These are phyloP conservation scores for Protobothrops flavoviridis DNA, from an alignment of 2,113 vertebrate species.

Conservation along the genomic window DNA sequence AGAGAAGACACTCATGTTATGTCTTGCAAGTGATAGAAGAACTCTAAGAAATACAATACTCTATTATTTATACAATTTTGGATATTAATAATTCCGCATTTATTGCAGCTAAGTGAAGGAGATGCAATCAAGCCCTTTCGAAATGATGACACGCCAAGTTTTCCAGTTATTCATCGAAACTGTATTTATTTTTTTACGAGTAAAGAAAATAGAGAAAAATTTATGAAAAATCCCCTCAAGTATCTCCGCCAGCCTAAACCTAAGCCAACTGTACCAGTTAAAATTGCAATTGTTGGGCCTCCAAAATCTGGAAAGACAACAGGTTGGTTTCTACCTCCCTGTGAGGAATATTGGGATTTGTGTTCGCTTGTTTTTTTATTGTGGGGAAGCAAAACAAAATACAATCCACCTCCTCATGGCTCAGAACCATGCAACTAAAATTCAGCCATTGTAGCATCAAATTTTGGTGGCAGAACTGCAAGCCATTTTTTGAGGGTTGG, in stretches of 20 bases:
- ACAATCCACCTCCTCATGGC: background rate
- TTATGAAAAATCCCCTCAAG: slow-evolving; percentile 90
- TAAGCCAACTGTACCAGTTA: slow-evolving; percentile 75
- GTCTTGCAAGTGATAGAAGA: background rate
- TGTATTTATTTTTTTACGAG: slow-evolving; percentile 91
- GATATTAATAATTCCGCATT: slow-evolving; percentile 41
- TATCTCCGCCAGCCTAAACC: slow-evolving; percentile 86
- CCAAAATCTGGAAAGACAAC: slow-evolving; percentile 95
- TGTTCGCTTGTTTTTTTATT: background rate
- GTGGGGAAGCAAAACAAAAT: background rate
- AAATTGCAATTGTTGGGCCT: slow-evolving; percentile 83
- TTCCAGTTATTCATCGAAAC: slow-evolving; percentile 84
- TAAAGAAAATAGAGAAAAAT: slow-evolving; percentile 81
- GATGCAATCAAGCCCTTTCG: slow-evolving; percentile 79
- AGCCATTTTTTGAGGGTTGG: background rate
- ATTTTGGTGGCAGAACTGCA: background rate
- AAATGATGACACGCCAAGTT: slow-evolving; percentile 63
- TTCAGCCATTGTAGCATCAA: background rate
- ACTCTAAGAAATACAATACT: background rate
- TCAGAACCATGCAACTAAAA: background rate
- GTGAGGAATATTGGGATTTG: background rate
- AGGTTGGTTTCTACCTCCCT: slow-evolving; percentile 65
- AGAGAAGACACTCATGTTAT: background rate
- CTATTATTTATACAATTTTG: background rate
- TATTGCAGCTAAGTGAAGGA: slow-evolving; percentile 78